A percentile compares a stretch with the other conserved stretches of the same genome.
These are phyloP conservation scores for Melanostoma scalare DNA, from an alignment of 2,888 invertebrate genomes.

Conservation along the genomic window DNA sequence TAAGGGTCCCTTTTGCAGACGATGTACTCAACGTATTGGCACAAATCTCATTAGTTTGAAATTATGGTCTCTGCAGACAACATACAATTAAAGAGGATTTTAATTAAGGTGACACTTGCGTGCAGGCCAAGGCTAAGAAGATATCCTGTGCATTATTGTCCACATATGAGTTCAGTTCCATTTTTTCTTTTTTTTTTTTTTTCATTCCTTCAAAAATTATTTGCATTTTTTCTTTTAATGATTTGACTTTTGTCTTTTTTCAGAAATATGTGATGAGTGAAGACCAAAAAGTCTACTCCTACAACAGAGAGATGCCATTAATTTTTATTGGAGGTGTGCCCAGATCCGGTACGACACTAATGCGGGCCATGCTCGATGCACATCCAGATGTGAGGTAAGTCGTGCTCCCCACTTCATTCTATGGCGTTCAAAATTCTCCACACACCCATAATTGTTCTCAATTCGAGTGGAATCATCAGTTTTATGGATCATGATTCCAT, in stretches of 20 bases:
- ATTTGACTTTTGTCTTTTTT: slow-evolving; percentile 74
- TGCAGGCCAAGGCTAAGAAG: too few species aligned
- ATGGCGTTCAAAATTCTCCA: neutral
- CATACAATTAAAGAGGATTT: too few species aligned
- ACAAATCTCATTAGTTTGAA: too few species aligned
- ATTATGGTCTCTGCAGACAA: too few species aligned
- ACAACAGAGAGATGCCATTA: slow-evolving; percentile 94
- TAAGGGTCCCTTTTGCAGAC: too few species aligned
- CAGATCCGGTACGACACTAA: slow-evolving; percentile 97
- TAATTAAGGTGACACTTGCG: too few species aligned
- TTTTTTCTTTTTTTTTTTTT: neutral
- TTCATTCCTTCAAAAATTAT: neutral
- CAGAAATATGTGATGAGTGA: slow-evolving; percentile 86
- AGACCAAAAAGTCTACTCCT: slow-evolving; percentile 87
- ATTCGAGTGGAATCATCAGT: slow-evolving; percentile 55
- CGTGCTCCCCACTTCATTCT: neutral
- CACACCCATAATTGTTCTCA: slow-evolving; percentile 56
- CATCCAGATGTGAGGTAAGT: slow-evolving; percentile 95
- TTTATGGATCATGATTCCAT: slow-evolving; percentile 30
- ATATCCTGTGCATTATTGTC: too few species aligned
- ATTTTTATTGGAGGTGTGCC: slow-evolving; percentile 99
- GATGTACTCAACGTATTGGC: too few species aligned
- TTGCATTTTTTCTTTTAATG: slow-evolving; percentile 73
- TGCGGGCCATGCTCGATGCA: slow-evolving; percentile 99
- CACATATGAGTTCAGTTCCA: neutral